A percentile compares a stretch with the other conserved stretches of the same genome.
Conservation (phyloP, 2,888 invertebrate species). For the Ichneumoninae sp. region DNA sequence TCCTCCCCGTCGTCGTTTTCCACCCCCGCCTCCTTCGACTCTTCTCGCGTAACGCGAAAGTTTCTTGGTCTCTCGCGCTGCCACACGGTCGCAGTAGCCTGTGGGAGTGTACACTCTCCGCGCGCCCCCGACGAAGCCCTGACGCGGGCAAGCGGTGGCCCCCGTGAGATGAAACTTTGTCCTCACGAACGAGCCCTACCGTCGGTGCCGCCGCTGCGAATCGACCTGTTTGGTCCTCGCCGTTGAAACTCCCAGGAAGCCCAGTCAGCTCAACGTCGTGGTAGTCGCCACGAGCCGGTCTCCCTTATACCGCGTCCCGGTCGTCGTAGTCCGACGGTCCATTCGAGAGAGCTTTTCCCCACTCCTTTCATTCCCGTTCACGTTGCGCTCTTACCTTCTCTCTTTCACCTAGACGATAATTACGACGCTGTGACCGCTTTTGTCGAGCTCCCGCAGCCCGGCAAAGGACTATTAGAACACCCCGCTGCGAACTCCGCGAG, state of each 20-base stretch:
- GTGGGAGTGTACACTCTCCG: conserved; percentile 59
- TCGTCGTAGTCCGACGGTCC: conserved; percentile 54
- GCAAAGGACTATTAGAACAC: conserved; percentile 27
- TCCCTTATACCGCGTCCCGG: background rate
- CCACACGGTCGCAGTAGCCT: conserved; percentile 49
- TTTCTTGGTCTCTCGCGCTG: conserved; percentile 73
- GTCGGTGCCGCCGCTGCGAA: conserved; percentile 40
- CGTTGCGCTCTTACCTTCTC: conserved; percentile 66
- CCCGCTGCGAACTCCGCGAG: conserved; percentile 50
- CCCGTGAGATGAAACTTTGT: conserved; percentile 62
- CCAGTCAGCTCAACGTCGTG: conserved; percentile 64
- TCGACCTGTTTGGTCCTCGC: conserved; percentile 62
- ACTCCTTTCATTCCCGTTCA: conserved; percentile 56
- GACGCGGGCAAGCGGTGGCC: conserved; percentile 58
- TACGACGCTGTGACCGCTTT: conserved; percentile 80
- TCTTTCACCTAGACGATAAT: conserved; percentile 76
- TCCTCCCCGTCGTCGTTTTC: conserved; percentile 56
- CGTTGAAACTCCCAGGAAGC: conserved; percentile 63
- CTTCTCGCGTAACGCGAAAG: conserved; percentile 74
- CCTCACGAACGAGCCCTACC: conserved; percentile 39
- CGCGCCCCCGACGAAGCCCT: conserved; percentile 66
- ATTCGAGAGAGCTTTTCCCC: conserved; percentile 63
- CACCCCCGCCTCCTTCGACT: conserved; percentile 69
- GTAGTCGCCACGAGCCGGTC: conserved; percentile 54
- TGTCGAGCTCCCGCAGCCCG: conserved; percentile 72